Conservation (phyloP, 2,113 vertebrate genomes). For the Amphiprion ocellaris region DNA sequence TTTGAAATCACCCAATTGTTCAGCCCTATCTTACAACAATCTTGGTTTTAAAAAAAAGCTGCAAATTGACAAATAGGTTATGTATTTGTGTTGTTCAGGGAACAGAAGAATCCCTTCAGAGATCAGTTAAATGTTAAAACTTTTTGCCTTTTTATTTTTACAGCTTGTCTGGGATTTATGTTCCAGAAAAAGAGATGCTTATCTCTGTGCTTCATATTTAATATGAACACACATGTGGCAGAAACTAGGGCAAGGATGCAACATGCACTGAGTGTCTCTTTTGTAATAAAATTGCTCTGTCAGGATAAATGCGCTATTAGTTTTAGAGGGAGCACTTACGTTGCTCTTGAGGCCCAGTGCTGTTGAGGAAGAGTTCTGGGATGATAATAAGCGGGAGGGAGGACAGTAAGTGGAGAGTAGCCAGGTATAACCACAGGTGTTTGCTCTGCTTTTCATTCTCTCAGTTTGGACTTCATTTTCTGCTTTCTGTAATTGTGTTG, state of each 20-base stretch:
- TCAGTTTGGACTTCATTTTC: no score
- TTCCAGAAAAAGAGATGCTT: background rate
- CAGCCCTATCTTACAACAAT: no score
- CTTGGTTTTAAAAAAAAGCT: no score
- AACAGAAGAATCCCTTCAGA: no score
- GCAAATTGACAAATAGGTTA: no score
- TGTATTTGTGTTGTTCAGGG: no score
- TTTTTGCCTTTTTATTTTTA: no score
- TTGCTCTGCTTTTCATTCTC: background rate
- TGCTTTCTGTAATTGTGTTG: no score
- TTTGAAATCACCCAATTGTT: no score
- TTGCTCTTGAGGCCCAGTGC: background rate
- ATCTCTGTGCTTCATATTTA: background rate
- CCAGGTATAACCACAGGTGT: background rate
- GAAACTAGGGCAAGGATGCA: slow-evolving; percentile 19
- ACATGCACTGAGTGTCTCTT: background rate
- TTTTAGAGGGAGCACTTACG: slow-evolving; percentile 12
- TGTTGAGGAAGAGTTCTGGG: background rate
- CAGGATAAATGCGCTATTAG: slow-evolving; percentile 19
- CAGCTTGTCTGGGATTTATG: background rate
- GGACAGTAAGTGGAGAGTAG: background rate
- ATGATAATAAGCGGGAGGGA: background rate
- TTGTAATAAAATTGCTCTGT: slow-evolving; percentile 9
- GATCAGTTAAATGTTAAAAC: no score
- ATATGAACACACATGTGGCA: background rate